A percentile compares a stretch with the other conserved stretches of the same genome.
These are phyloP conservation scores for Ictalurus furcatus DNA, from an alignment of 2,113 vertebrate genomes.

Conservation along the genomic window DNA sequence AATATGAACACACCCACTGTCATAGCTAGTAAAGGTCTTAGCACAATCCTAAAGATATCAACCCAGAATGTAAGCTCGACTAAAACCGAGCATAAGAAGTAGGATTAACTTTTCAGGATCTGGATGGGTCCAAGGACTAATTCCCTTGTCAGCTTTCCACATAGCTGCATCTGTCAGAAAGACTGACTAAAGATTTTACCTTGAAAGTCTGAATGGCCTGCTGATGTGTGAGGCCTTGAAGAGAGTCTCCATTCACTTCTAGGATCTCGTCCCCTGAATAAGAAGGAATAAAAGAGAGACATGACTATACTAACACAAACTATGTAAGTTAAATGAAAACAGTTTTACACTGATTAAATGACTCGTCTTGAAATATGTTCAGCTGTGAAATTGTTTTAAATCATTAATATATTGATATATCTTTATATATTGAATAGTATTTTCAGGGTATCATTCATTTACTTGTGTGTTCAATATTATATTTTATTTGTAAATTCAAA, in stretches of 20 bases:
- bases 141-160: neutral
- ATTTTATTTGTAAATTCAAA: neutral
- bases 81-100: neutral
- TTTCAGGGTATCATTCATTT: neutral
- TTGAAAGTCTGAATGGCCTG: conserved; percentile 97
- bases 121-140: neutral
- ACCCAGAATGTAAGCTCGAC: neutral
- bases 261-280: conserved; percentile 89
- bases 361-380: neutral
- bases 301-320: neutral
- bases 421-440: neutral
- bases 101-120: neutral
- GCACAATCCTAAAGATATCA: neutral
- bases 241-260: conserved; percentile 94
- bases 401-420: neutral
- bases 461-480: neutral
- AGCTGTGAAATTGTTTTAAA: neutral
- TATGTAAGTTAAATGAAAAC: neutral
- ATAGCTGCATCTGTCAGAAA: conserved; percentile 6
- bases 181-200: conserved; percentile 68
- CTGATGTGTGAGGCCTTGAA: conserved; percentile 93
- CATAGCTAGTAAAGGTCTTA: neutral
- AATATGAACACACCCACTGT: neutral
- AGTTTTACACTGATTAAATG: neutral
- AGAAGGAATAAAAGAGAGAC: conserved; percentile 24